Evolutionary conservation across 2,797 vertebrate species (phyloP).

Genomic region (Lycodopsis pacificus): DNA sequence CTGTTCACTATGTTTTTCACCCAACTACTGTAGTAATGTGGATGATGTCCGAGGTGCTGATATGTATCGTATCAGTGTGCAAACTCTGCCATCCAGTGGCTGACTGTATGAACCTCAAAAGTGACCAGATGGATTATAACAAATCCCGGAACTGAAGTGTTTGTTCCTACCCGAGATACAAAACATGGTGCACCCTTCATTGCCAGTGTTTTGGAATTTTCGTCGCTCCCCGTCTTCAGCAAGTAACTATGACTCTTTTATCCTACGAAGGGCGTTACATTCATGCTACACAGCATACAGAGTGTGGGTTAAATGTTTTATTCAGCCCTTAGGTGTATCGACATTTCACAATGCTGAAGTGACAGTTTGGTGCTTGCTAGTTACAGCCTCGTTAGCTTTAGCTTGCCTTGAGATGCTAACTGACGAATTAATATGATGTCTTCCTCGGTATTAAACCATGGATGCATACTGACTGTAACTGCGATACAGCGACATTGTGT

Average conservation of each 20-base stretch:
- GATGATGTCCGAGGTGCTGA: slow-evolving; percentile 65
- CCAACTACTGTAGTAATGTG: neutral
- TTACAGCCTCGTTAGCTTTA: slow-evolving; percentile 24
- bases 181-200: slow-evolving; percentile 40
- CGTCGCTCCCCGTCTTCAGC: slow-evolving; percentile 13
- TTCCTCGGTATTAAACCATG: neutral
- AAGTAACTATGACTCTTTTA: neutral
- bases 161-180: slow-evolving; percentile 65
- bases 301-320: neutral
- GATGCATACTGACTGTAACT: neutral
- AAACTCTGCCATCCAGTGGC: slow-evolving; percentile 74
- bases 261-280: rapidly evolving
- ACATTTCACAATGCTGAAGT: neutral
- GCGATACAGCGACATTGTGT: neutral
- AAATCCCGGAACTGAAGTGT: slow-evolving; percentile 18
- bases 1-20: neutral
- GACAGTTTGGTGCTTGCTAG: neutral
- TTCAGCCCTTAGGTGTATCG: rapidly evolving
- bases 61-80: neutral
- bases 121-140: neutral
- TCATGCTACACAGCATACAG: too few relatives aligned
- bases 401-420: slow-evolving; percentile 21
- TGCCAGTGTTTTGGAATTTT: slow-evolving; percentile 5
- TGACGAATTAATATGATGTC: neutral
- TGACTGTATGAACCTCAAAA: neutral